Evolutionary conservation across 2,797 vertebrate genomes (phyloP).

Genomic region (Sebastes hopkinsi): DNA sequence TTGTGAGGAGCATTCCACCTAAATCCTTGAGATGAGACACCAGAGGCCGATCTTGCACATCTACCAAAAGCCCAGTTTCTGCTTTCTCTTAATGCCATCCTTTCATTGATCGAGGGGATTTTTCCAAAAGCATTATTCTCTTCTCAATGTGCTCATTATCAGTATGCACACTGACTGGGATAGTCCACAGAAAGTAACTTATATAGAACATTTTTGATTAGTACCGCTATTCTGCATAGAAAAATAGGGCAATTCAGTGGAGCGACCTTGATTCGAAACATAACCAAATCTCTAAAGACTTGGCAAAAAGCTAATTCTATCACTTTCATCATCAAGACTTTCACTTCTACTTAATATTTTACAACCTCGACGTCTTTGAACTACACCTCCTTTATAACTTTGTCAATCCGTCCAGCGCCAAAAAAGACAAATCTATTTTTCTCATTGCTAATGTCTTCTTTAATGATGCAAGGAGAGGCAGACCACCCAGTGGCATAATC

Average conservation of each 20-base stretch:
- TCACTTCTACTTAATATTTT: conserved; percentile 65
- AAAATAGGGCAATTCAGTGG: conserved; percentile 76
- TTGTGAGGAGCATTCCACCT: conserved; percentile 19
- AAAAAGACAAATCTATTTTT: conserved; percentile 61
- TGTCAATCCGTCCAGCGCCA: conserved; percentile 48
- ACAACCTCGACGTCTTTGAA: conserved; percentile 56
- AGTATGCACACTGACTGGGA: conserved; percentile 43
- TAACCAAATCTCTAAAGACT: conserved; percentile 73
- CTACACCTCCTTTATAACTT: conserved; percentile 59
- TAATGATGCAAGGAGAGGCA: conserved; percentile 57
- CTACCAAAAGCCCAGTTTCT: conserved; percentile 13
- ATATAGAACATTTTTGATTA: conserved; percentile 81
- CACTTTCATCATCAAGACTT: conserved; percentile 74
- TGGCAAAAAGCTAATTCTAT: conserved; percentile 78
- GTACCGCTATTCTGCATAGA: conserved; percentile 56
- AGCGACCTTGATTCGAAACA: conserved; percentile 82
- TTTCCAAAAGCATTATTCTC: conserved; percentile 51
- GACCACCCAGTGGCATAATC: conserved; percentile 71
- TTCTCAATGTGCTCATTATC: conserved; percentile 66
- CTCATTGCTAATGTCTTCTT: conserved; percentile 41
- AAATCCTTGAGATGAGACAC: conserved; percentile 43
- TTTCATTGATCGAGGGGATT: conserved; percentile 47
- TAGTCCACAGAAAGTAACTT: conserved; percentile 71
- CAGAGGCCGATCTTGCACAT: conserved; percentile 9
- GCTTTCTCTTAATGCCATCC: conserved; percentile 16